These are phyloP conservation scores for Bombus confusus DNA, from an alignment of 1,140 invertebrate species.

Conservation along the genomic window DNA sequence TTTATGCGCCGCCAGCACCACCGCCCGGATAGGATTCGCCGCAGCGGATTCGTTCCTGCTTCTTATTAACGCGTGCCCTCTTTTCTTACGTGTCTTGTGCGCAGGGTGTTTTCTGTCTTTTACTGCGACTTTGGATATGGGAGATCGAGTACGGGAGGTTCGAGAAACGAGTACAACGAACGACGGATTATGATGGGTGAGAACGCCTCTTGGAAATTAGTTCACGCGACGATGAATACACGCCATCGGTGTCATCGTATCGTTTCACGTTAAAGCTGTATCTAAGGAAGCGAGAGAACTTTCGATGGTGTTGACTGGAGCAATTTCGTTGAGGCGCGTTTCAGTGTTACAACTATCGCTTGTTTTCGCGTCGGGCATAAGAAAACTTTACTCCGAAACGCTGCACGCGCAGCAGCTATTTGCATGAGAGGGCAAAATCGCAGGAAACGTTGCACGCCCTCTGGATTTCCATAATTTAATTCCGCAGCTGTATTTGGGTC, in stretches of 20 bases:
- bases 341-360: no score
- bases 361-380: no score
- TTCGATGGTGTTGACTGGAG: no score
- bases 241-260: neutral
- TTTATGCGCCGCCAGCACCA: constrained; percentile 34
- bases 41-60: neutral
- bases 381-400: no score
- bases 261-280: no score
- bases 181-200: neutral
- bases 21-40: neutral
- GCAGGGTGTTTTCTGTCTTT: neutral
- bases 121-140: neutral
- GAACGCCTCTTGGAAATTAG: neutral
- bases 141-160: no score
- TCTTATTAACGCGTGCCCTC: constrained; percentile 15
- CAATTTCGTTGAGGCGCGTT: no score
- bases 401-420: neutral
- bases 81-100: neutral
- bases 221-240: neutral
- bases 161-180: neutral
- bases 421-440: neutral
- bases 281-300: no score
- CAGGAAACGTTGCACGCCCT: neutral
- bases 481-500: neutral
- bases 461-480: neutral